Base-by-base conservation (phyloP, 2,113 vertebrate species). In the Xyrauchen texanus region DNA sequence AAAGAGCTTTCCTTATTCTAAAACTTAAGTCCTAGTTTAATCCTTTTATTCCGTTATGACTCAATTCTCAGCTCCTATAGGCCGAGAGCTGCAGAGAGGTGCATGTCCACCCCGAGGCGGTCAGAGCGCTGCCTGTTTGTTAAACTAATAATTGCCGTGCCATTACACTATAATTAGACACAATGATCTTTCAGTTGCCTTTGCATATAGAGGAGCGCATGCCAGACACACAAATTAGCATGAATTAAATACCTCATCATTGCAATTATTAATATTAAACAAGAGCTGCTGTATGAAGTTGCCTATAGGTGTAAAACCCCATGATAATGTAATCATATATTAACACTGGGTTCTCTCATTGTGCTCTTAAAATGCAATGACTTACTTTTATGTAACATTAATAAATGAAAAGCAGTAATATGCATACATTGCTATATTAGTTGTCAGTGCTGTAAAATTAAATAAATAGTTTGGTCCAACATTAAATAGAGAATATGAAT, bases 81-180 rank as follows among this genome's bases (percentile, higher is more conserved):
- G 83, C 61, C 4, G 51, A 34, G 67, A 34, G 68, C 53, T 76
- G 42, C 5, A 7, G 15, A 64, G 71, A 47, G 71, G 55, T 66
- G 64, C 69, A 49, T 51, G 12, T 78, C 77, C 64, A 64, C 82
- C 84, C 21, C 72, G 44, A 81, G 81, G 86, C 53, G 53, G 45
- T 71, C 55, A 66, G 46, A 82, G 79, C 71, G 51, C 67, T 82
- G 70, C 66, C 68, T 82, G 84, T 83, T 83, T 75, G 82, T 88
- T 86, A 80, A 79, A 15, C 83, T 86, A 89, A 88, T 91, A 89
- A 89, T 87, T 84, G 85, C 86, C 85, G 75, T 90, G 85, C 86
- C 89, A 91, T 92, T 90, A 89, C 84, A 89, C 80, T 89, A 85
- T 91, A 87, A 91, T 91, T 91, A 91, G 86, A 86, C 82, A 68